Evolutionary conservation across 2,888 invertebrate species (phyloP), one percentile per base, ranked within the genome.

Genomic region (Chymomyza caudatula): DNA sequence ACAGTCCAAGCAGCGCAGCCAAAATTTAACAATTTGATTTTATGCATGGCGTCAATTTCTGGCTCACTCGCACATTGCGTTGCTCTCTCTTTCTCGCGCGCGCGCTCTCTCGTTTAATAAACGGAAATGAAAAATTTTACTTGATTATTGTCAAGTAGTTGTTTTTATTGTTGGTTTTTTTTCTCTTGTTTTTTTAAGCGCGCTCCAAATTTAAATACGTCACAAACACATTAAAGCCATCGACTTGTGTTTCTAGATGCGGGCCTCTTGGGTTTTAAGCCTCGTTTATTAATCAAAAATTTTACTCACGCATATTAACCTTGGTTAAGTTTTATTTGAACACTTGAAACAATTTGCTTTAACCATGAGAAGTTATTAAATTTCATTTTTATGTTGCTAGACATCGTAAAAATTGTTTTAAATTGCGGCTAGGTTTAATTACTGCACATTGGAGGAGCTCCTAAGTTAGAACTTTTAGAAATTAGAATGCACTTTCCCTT

Each of bases 81-180:
- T 54, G 47, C 57, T 60, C 44, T 11, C 52, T 29, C 57, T 56
- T 23, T 49, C 25, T 58, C 15, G n/a, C 20, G 4, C 2, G 29
- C n/a, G 4, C 13, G 22, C 23, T 20, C 22, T 56, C 23, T 56
- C 3, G 19, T 76, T 86, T 81, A 86, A 78, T 86, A 86, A 82
- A 78, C 82, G 86, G 82, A 82, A 82, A 82, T 77, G 77, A 80
- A 85, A 82, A 86, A 82, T 86, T 82, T 86, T 73, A 86, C 86
- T 80, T 86, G 85, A 82, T 82, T 82, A 75, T 76, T 81, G 86
- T 81, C 74, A 77, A 86, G 84, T 76, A 76, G 72, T 73, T 76
- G 58, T 65, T 73, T 52, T 63, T 65, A 52, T 69, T 29, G 62
- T 53, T 44, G 23, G 2, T 23, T 44, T 54, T 17, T 47, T 58